Conservation (phyloP, 2,888 invertebrate species). For the Atethmia centrago region DNA sequence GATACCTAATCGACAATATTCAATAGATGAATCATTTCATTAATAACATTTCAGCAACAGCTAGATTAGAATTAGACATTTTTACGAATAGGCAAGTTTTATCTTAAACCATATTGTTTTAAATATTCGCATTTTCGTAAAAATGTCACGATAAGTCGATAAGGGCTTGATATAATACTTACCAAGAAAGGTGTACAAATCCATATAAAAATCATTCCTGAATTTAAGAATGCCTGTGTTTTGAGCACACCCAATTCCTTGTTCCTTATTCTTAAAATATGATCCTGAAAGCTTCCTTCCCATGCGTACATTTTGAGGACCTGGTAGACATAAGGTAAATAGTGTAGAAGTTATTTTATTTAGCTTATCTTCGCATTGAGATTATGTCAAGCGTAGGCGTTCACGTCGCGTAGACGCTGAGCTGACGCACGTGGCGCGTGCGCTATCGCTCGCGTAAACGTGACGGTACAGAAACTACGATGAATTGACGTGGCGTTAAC, state of each 20-base stretch:
- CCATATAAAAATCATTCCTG: constrained; percentile 96
- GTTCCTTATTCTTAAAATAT: constrained; percentile 94
- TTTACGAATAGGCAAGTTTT: too few species aligned
- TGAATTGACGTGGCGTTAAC: not conserved
- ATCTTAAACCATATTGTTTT: too few species aligned
- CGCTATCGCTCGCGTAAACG: not conserved
- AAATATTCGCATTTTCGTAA: too few species aligned
- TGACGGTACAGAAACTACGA: not conserved
- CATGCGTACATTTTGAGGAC: constrained; percentile 96
- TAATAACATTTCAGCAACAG: not conserved
- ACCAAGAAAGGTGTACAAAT: constrained; percentile 97
- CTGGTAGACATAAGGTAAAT: constrained; percentile 30
- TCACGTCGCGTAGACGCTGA: too few species aligned
- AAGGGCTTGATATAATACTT: constrained; percentile 79
- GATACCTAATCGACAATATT: constrained; percentile 91
- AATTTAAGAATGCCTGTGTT: constrained; percentile 94
- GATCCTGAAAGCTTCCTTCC: constrained; percentile 96
- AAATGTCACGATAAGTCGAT: too few species aligned
- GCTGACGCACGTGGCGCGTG: not conserved
- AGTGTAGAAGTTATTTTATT: not conserved
- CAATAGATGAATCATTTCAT: constrained; percentile 13
- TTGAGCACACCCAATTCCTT: constrained; percentile 95
- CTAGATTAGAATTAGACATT: too few species aligned
- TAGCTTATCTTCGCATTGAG: not conserved
- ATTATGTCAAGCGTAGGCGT: not conserved